Percentiles rank a stretch among this genome's conserved stretches.
These are phyloP conservation scores for Callorhinus ursinus DNA, from an alignment of 2,113 vertebrate genomes.

Conservation along the genomic window DNA sequence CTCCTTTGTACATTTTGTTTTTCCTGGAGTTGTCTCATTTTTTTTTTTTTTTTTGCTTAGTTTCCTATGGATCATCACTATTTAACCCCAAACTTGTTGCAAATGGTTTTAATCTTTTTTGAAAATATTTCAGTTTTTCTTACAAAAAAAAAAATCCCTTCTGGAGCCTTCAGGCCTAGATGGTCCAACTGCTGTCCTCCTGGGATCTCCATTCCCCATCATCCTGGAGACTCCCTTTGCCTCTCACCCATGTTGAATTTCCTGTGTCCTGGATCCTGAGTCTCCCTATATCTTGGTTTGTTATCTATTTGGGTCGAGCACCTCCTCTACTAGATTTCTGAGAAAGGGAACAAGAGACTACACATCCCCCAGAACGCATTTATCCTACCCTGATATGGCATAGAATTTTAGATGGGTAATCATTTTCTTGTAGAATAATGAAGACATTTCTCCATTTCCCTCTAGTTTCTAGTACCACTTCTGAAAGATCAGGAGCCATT, in stretches of 20 bases:
- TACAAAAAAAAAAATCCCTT: not conserved
- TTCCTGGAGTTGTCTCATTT: not conserved
- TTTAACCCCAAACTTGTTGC: not conserved
- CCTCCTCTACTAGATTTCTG: not conserved
- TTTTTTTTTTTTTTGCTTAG: constrained; percentile 14
- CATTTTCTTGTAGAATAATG: not conserved
- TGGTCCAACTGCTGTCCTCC: not conserved
- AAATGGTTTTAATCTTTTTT: constrained; percentile 6
- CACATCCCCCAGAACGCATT: too few species aligned
- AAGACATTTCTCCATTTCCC: not conserved
- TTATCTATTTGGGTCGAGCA: not conserved
- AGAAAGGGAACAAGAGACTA: not conserved
- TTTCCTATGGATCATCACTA: not conserved
- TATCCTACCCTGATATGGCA: not conserved
- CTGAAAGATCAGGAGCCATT: not conserved
- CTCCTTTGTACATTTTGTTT: not conserved
- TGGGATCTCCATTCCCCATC: not conserved
- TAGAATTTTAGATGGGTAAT: not conserved
- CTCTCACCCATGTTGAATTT: not conserved
- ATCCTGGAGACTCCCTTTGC: not conserved
- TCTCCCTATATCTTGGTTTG: not conserved
- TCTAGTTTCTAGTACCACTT: not conserved
- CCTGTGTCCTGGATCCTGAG: not conserved
- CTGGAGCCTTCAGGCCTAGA: not conserved
- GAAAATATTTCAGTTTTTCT: constrained; percentile 14